phyloP scores from a whole-genome alignment of 2,888 invertebrate species.

The Chaetoderma sp. region DNA sequence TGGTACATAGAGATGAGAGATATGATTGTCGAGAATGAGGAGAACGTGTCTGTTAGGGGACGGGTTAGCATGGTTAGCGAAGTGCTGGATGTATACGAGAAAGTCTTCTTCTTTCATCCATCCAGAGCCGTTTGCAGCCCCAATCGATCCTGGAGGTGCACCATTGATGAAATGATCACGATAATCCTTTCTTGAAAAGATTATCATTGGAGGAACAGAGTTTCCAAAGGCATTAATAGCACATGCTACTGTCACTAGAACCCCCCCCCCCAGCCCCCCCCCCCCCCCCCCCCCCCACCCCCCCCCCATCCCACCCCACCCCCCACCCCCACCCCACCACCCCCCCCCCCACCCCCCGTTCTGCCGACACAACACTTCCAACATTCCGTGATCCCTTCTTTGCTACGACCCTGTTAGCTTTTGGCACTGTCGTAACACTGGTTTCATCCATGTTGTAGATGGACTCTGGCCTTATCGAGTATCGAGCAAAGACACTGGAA shows the following conservation, averaged over 20 bases:
- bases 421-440: background rate
- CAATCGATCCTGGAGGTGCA: constrained; percentile 24
- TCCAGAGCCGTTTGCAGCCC: constrained; percentile 13
- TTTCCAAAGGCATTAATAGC: constrained; percentile 23
- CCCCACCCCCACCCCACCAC: too few species aligned
- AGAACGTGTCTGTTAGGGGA: background rate
- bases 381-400: background rate
- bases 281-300: too few species aligned
- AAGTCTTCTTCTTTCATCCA: constrained; percentile 32
- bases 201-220: constrained; percentile 26
- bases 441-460: constrained; percentile 12
- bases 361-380: background rate
- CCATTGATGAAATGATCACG: constrained; percentile 19
- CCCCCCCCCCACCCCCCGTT: too few species aligned
- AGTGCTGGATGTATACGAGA: constrained; percentile 25
- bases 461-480: background rate
- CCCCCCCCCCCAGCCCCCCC: too few species aligned
- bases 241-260: constrained; percentile 19
- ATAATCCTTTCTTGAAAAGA: constrained; percentile 26
- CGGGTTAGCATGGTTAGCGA: constrained; percentile 1
- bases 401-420: constrained; percentile 6
- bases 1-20: constrained; percentile 11
- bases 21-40: background rate
- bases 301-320: too few species aligned
- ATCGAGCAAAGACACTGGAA: background rate